A percentile compares a stretch with the other conserved stretches of the same genome.
These are phyloP conservation scores for Mythimna ferrago DNA, from an alignment of 2,888 invertebrate species.

Conservation along the genomic window DNA sequence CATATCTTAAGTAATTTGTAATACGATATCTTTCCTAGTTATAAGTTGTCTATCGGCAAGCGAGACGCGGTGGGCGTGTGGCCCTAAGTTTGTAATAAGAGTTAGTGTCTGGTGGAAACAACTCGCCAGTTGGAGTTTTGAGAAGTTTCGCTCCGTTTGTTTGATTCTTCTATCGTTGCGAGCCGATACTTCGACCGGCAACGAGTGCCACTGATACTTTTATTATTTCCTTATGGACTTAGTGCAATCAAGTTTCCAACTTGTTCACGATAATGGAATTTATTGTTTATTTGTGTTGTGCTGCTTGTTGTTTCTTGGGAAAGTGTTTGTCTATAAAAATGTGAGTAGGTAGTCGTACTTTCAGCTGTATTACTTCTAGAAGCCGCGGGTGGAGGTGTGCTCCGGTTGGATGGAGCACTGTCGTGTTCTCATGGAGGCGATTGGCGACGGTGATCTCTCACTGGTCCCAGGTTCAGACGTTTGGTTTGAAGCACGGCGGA, in stretches of 20 bases:
- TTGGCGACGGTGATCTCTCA: too few species aligned
- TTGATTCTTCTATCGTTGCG: constrained; percentile 80
- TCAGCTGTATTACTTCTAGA: too few species aligned
- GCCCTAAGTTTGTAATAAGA: constrained; percentile 83
- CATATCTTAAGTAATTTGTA: constrained; percentile 71
- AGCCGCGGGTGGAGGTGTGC: too few species aligned
- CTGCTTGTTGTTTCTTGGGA: constrained; percentile 40
- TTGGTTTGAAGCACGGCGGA: too few species aligned
- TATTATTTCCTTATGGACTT: constrained; percentile 83
- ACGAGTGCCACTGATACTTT: constrained; percentile 82
- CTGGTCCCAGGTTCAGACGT: too few species aligned
- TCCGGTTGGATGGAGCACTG: too few species aligned
- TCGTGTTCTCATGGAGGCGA: too few species aligned
- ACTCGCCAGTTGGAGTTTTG: constrained; percentile 74
- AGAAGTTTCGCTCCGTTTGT: constrained; percentile 81
- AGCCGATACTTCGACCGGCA: constrained; percentile 74
- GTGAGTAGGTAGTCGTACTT: neutral
- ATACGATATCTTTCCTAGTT: constrained; percentile 77
- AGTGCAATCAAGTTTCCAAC: constrained; percentile 74
- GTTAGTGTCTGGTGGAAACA: constrained; percentile 77
- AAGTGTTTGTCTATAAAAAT: constrained; percentile 22
- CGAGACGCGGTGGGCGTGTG: constrained; percentile 59
- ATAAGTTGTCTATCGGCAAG: constrained; percentile 74
- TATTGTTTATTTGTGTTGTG: constrained; percentile 70
- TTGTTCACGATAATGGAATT: constrained; percentile 72